phyloP scores from a whole-genome alignment of 2,888 invertebrate species.

The Torymus texanus region DNA sequence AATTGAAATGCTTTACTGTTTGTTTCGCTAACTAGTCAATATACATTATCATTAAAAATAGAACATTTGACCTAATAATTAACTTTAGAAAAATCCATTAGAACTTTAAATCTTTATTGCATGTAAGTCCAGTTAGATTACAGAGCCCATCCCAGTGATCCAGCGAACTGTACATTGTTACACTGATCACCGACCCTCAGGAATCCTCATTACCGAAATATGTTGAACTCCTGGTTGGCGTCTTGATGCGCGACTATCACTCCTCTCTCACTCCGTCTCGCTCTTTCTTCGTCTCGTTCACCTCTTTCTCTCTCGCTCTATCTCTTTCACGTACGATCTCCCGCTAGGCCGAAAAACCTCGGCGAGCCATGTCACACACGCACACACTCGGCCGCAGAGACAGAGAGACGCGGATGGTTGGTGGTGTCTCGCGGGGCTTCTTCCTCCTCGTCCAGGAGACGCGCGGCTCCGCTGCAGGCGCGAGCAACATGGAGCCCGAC shows the following conservation, averaged over 20 bases:
- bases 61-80: no score
- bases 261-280: constrained; percentile 1
- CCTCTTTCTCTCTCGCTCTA: not conserved
- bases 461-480: no score
- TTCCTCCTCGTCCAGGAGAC: constrained; percentile 49
- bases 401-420: no score
- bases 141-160: not conserved
- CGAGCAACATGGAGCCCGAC: constrained; percentile 12
- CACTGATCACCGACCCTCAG: not conserved
- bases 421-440: constrained; percentile 24
- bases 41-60: no score
- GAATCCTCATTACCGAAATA: constrained; percentile 48
- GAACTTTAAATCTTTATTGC: no score
- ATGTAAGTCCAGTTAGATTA: no score
- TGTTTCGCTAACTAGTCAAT: no score
- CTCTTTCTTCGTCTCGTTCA: not conserved
- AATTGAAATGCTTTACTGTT: no score
- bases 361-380: no score
- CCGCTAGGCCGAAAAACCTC: no score
- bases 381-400: no score
- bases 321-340: not conserved
- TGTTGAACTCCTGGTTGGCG: constrained; percentile 52
- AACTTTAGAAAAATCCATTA: no score
- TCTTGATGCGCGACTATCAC: constrained; percentile 46
- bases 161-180: not conserved